Base-by-base conservation (phyloP, 2,888 invertebrate genomes). In the Candidula unifasciata region DNA sequence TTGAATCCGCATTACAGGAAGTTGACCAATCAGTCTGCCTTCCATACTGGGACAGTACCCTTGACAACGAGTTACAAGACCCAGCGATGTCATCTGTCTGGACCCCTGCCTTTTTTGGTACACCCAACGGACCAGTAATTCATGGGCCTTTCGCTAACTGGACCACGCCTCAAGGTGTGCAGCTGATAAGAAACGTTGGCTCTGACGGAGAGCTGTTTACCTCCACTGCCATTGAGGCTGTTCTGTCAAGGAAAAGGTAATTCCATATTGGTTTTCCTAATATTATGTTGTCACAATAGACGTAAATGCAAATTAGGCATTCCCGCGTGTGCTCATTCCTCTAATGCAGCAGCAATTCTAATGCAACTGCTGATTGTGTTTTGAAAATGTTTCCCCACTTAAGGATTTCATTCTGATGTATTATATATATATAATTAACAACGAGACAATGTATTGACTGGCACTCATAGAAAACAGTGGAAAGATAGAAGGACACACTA, bases 41-140 rank as follows among this genome's bases (percentile, higher is more conserved):
- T 10, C 92, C 92, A 1, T 92, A 90, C 86, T 91, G 91, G 91
- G 91, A 91, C 85, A 90, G 90, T 10, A 89, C 90, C 8, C 77
- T 91, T 37, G 91, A 91, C 83, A 86, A 87, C 30, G 87, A 87
- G 18, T 85, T 91, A 64, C 84, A 76, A 1, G 86, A 89, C 80
- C 89, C 91, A 0, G 84, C 86, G 1, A 82, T 86, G 52, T 92
- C 92, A 2, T 84, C 88, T 30, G 64, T 92, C 21, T 92, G 90
- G 89, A 88, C 89, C 13, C 85, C 88, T 2, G 86, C 87, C 0
- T 91, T 91, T 77, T 79, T 91, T 10, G 91, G 91, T 13, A 89
- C 87, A 44, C 88, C 89, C 0, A 87, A 89, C 44, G 92, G 91
- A 5, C 81, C 90, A 13, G 91, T 92, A 2, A 87, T 82, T 24